These are phyloP conservation scores for Conopomorpha cramerella DNA, from an alignment of 1,140 invertebrate genomes.

Conservation along the genomic window DNA sequence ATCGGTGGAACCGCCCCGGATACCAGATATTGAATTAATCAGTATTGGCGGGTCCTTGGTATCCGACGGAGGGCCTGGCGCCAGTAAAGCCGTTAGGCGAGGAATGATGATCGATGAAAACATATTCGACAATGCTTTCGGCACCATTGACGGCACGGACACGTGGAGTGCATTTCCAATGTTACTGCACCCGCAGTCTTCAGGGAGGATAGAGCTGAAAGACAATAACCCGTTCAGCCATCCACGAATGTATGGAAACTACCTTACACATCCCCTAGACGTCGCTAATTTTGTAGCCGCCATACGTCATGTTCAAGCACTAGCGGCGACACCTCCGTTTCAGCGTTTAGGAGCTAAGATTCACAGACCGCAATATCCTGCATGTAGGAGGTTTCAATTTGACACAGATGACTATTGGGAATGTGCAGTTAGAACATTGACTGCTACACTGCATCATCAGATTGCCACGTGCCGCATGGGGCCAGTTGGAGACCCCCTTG, in stretches of 20 bases:
- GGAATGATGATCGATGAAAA: constrained; percentile 62
- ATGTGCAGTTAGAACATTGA: constrained; percentile 70
- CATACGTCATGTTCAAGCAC: constrained; percentile 65
- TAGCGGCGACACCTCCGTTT: constrained; percentile 66
- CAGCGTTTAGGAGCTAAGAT: constrained; percentile 63
- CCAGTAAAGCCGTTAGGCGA: constrained; percentile 50
- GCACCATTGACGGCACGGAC: constrained; percentile 63
- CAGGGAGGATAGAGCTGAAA: constrained; percentile 68
- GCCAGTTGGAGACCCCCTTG: constrained; percentile 62
- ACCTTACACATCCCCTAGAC: constrained; percentile 69
- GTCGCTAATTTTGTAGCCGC: constrained; percentile 70
- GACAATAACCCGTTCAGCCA: constrained; percentile 74
- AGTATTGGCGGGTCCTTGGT: constrained; percentile 56
- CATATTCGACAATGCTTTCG: constrained; percentile 63
- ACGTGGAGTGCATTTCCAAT: constrained; percentile 72
- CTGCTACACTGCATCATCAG: constrained; percentile 71
- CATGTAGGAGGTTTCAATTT: constrained; percentile 60
- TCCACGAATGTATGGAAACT: constrained; percentile 77
- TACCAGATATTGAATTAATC: constrained; percentile 68
- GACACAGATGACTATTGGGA: constrained; percentile 72
- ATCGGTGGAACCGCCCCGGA: constrained; percentile 54
- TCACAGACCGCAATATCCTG: constrained; percentile 62
- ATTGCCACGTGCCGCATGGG: constrained; percentile 80
- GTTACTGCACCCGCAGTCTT: constrained; percentile 74
- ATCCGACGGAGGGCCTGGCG: constrained; percentile 67